Conservation (phyloP, 1,140 invertebrate species). For the Hyposmocoma kahamanoa region DNA sequence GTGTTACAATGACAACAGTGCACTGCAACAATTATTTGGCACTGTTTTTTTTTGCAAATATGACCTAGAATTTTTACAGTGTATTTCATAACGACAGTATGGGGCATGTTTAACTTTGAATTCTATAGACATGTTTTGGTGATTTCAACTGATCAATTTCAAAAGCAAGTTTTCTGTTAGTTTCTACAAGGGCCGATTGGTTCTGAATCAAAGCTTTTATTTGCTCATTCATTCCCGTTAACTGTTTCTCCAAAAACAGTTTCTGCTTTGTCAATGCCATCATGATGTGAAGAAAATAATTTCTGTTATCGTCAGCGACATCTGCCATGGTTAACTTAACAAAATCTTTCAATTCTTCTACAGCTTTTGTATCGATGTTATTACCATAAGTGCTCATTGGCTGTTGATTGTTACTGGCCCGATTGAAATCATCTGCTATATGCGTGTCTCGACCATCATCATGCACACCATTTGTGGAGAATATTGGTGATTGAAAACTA, state of each 20-base stretch:
- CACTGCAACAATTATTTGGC: no score
- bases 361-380: constrained; percentile 35
- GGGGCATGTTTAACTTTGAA: no score
- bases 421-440: constrained; percentile 28
- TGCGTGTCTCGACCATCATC: constrained; percentile 36
- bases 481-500: constrained; percentile 47
- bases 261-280: constrained; percentile 67
- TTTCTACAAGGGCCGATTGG: constrained; percentile 57
- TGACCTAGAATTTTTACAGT: no score
- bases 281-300: constrained; percentile 62
- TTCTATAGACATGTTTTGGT: constrained; percentile 7
- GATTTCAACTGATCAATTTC: constrained; percentile 64
- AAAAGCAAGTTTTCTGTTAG: constrained; percentile 57
- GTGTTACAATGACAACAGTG: no score
- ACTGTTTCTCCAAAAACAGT: constrained; percentile 63
- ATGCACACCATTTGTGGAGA: constrained; percentile 34
- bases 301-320: constrained; percentile 58
- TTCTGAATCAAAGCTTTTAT: constrained; percentile 48
- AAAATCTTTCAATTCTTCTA: constrained; percentile 68
- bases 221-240: constrained; percentile 46
- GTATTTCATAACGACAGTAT: no score
- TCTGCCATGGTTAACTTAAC: constrained; percentile 55
- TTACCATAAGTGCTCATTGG: not conserved
- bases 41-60: no score
- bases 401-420: constrained; percentile 24